These are phyloP conservation scores for Neoarius graeffei DNA, from an alignment of 2,113 vertebrate genomes.

Conservation along the genomic window DNA sequence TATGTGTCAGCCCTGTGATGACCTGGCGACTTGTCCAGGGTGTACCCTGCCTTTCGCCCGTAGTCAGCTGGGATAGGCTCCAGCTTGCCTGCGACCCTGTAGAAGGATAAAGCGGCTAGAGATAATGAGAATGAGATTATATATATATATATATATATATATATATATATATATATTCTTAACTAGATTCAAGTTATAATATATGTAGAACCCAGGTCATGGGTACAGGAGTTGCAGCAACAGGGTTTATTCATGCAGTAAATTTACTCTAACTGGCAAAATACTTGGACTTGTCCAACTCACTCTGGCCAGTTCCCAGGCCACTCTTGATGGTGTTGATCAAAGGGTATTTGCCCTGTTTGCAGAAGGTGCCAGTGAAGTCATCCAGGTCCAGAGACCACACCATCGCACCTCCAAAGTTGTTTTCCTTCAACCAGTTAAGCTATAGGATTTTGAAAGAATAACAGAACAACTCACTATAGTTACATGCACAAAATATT, in stretches of 20 bases:
- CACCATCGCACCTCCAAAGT: slow-evolving; percentile 78
- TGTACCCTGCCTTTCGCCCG: too few species aligned
- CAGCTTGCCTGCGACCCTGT: too few species aligned
- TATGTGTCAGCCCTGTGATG: too few species aligned
- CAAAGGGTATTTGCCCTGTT: slow-evolving; percentile 74
- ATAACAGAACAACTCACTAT: neutral
- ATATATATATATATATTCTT: too few species aligned
- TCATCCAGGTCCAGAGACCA: slow-evolving; percentile 82
- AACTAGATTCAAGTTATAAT: neutral
- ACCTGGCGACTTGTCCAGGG: too few species aligned
- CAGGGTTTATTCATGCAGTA: neutral
- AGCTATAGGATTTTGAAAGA: slow-evolving; percentile 41
- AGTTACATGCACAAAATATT: too few species aligned
- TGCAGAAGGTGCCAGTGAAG: slow-evolving; percentile 76
- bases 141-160: too few species aligned
- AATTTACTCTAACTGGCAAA: neutral
- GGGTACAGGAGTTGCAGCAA: neutral
- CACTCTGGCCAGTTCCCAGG: slow-evolving; percentile 61
- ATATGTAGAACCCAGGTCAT: neutral
- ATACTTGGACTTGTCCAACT: slow-evolving; percentile 2
- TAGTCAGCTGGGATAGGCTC: too few species aligned
- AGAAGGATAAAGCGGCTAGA: too few species aligned
- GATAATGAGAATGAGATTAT: too few species aligned
- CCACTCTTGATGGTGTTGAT: slow-evolving; percentile 72
- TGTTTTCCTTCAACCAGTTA: slow-evolving; percentile 73